A percentile compares a stretch with the other conserved stretches of the same genome.
These are phyloP conservation scores for Nectonema munidae DNA, from an alignment of 2,888 invertebrate species.

Conservation along the genomic window DNA sequence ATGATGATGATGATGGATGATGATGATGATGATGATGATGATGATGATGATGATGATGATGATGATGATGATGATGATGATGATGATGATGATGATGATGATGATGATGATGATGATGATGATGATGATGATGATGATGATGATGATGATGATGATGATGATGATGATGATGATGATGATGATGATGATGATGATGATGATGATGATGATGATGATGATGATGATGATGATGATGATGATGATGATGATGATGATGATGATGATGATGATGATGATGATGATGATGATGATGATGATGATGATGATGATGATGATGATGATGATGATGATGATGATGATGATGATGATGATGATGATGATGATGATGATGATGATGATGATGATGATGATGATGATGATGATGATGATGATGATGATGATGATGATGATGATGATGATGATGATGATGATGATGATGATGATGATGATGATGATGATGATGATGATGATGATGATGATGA, in stretches of 20 bases:
- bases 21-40: too few relatives aligned
- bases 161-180: constrained; percentile 1
- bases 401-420: constrained; percentile 1
- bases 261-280: constrained; percentile 6
- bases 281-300: constrained; percentile 1
- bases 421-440: constrained; percentile 1
- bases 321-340: constrained; percentile 6
- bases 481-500: constrained; percentile 1
- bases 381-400: constrained; percentile 7
- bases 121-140: constrained; percentile 2
- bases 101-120: constrained; percentile 6
- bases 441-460: constrained; percentile 6
- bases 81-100: constrained; percentile 2
- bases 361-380: constrained; percentile 1
- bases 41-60: constrained; percentile 6
- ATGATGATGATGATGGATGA: too few relatives aligned
- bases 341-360: constrained; percentile 1
- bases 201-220: constrained; percentile 6
- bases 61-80: constrained; percentile 1
- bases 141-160: constrained; percentile 7
- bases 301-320: constrained; percentile 2
- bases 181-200: constrained; percentile 1
- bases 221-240: constrained; percentile 2
- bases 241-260: constrained; percentile 1
- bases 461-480: constrained; percentile 2